Percentiles rank a stretch among this genome's conserved stretches.
phyloP scores from a whole-genome alignment of 92 coral and sea anemone genomes.

The Meandrina meandrites region DNA sequence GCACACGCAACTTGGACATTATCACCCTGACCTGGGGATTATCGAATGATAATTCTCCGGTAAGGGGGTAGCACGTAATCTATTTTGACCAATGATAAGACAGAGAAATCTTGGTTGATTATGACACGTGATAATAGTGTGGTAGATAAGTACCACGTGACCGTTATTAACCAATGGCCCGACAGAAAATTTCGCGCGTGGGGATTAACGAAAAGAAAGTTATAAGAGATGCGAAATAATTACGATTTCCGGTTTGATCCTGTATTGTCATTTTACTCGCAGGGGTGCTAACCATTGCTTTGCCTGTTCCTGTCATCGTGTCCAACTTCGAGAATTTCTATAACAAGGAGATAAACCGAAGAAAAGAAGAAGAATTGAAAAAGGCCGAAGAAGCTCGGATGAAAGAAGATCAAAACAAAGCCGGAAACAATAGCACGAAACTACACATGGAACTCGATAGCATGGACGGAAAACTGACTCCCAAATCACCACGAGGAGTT shows the following conservation, averaged over 20 bases:
- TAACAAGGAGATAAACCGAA: slow-evolving; percentile 94
- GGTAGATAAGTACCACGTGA: background rate
- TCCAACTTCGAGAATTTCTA: slow-evolving; percentile 99
- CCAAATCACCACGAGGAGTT: slow-evolving; percentile 60
- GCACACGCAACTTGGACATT: no score
- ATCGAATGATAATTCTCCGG: no score
- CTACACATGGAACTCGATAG: slow-evolving; percentile 33
- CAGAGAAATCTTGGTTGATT: background rate
- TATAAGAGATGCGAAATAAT: background rate
- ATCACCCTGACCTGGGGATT: no score
- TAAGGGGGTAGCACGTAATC: background rate
- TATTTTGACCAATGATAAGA: background rate
- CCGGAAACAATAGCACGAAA: slow-evolving; percentile 46
- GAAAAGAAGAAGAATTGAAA: slow-evolving; percentile 84
- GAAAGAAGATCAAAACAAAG: slow-evolving; percentile 36
- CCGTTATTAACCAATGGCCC: background rate
- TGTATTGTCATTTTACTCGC: background rate
- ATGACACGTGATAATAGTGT: background rate
- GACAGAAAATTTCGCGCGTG: no score
- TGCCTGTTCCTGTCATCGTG: slow-evolving; percentile 98
- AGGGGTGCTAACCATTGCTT: slow-evolving; percentile 97
- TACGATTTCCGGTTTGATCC: background rate
- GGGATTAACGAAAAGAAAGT: no score
- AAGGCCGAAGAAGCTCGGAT: slow-evolving; percentile 79
- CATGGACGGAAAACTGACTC: slow-evolving; percentile 43